A percentile compares a stretch with the other conserved stretches of the same genome.
Evolutionary conservation across 2,888 invertebrate species (phyloP).

Genomic region (Spodoptera picta): DNA sequence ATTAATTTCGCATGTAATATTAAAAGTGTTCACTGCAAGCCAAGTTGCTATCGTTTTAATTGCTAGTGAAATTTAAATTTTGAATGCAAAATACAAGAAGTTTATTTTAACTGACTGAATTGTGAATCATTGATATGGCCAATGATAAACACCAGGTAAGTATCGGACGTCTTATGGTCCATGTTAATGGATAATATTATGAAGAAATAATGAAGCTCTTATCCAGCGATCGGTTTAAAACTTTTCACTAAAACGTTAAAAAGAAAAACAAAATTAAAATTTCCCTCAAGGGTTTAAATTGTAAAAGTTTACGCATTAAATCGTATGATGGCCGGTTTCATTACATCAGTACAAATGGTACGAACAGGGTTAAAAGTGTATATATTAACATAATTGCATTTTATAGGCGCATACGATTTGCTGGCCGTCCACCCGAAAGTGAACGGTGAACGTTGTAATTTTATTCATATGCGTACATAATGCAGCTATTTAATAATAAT

Average conservation of each 20-base stretch:
- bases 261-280: not conserved
- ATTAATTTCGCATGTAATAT: too few species aligned
- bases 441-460: slow-evolving; percentile 19
- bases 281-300: slow-evolving; percentile 10
- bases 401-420: slow-evolving; percentile 40
- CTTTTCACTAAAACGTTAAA: not conserved
- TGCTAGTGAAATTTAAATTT: too few species aligned
- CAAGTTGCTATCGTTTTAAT: too few species aligned
- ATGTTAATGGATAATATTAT: too few species aligned
- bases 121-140: too few species aligned
- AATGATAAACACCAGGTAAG: too few species aligned
- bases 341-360: slow-evolving; percentile 53
- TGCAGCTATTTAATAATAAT: slow-evolving; percentile 6
- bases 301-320: slow-evolving; percentile 36
- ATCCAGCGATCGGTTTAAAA: too few species aligned
- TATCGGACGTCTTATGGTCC: too few species aligned
- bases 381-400: slow-evolving; percentile 56
- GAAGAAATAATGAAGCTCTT: too few species aligned
- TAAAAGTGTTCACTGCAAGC: too few species aligned
- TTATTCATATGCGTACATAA: slow-evolving; percentile 23
- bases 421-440: slow-evolving; percentile 16
- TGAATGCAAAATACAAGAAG: too few species aligned
- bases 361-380: slow-evolving; percentile 49
- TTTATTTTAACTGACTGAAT: too few species aligned
- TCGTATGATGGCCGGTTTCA: slow-evolving; percentile 43